Evolutionary conservation across 2,888 invertebrate genomes (phyloP), one percentile per base, ranked within the genome.

Genomic region (Andrena dorsata): DNA sequence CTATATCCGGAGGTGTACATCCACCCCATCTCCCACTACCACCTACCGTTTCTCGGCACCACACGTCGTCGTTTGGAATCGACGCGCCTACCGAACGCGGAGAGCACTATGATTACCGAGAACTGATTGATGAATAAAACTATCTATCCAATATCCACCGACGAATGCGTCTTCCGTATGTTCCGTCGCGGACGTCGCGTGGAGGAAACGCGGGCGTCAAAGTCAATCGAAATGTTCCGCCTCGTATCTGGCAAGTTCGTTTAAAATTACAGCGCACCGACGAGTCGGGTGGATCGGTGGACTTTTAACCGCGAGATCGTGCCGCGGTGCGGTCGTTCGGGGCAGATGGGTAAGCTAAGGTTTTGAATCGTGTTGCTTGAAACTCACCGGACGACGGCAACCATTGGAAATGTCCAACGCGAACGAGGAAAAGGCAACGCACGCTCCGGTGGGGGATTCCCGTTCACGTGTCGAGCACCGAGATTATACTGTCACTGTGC

Each of bases 381-480:
- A 80, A 92, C 92, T 90, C 85, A 92, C 92, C 92, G 91, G 89
- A 92, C 90, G 89, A 92, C 90, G 89, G 87, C 90, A 89, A 90
- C 89, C 92, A 92, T 92, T 88, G 89, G 88, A 90, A 88, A 88
- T 83, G 87, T 91, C 89, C 87, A 83, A 88, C 79, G 86, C 80
- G 86, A 80, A 79, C 77, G 79, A 76, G 85, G 35, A 71, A 84
- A 41, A 82, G 66, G 79, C 66, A 79, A 79, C 76, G 76, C 75
- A 86, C 69, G 49, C 73, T 78, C 70, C 58, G 30, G 13, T 4
- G 56, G 7, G 28, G 26, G 61, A 63, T 35, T 61, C 16, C 26
- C 20, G 23, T 53, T 30, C 82, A 66, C 76, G 51, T 32, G 26
- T 13, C 5, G 7, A 2, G 8, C 16, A 64, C n/a, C 16, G 13